These are phyloP conservation scores for Myiozetetes cayanensis DNA, from an alignment of 2,113 vertebrate species.

Conservation along the genomic window DNA sequence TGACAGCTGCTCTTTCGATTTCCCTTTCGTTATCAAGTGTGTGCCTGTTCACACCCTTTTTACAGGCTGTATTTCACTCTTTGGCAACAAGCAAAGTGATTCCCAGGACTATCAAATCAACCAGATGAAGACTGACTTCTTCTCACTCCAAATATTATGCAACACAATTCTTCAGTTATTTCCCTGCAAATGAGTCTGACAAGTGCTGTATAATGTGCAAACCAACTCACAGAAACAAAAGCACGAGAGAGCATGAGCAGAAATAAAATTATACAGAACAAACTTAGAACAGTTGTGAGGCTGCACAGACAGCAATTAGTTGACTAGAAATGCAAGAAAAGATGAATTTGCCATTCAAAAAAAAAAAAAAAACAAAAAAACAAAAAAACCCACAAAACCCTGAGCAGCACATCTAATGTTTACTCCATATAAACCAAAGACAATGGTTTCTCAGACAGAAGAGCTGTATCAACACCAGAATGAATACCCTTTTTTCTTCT, in stretches of 20 bases:
- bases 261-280: not conserved
- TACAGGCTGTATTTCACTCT: not conserved
- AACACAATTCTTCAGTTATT: not conserved
- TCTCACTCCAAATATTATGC: slow-evolving; percentile 9
- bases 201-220: not conserved
- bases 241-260: not conserved
- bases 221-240: slow-evolving; percentile 10
- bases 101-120: not conserved
- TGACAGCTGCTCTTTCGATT: not conserved
- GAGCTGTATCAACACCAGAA: not conserved
- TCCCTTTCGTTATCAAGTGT: rapidly evolving
- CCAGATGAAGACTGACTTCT: not conserved
- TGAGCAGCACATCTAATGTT: not conserved
- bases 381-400: no score
- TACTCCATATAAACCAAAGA: not conserved
- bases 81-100: not conserved
- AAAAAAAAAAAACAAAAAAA: not conserved
- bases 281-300: not conserved
- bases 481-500: not conserved
- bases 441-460: not conserved
- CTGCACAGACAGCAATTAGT: not conserved
- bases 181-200: not conserved
- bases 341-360: not conserved
- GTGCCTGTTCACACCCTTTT: not conserved
- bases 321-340: slow-evolving; percentile 3